phyloP scores from a whole-genome alignment of 2,113 vertebrate species.

The Gymnobelideus leadbeateri region DNA sequence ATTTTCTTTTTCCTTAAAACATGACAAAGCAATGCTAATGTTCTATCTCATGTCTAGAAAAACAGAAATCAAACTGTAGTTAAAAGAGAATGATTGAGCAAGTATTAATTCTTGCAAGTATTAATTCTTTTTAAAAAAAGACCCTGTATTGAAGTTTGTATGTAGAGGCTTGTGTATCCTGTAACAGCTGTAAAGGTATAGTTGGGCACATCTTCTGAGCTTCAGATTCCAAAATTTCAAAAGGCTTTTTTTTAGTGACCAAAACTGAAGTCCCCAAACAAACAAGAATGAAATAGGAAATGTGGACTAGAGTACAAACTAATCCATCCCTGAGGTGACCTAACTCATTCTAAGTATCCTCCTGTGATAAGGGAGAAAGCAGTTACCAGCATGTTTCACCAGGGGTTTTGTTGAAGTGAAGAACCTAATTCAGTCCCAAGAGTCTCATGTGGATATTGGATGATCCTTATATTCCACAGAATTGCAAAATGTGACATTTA shows the following conservation, averaged over 20 bases:
- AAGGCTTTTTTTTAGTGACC: not conserved
- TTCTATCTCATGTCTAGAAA: constrained; percentile 39
- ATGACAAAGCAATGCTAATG: constrained; percentile 20
- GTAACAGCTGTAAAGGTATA: not conserved
- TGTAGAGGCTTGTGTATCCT: not conserved
- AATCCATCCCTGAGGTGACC: not conserved
- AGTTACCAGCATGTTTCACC: not conserved
- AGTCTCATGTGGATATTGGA: constrained; percentile 18
- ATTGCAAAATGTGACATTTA: constrained; percentile 13
- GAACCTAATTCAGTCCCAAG: not conserved
- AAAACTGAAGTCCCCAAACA: constrained; percentile 28
- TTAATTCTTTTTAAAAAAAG: not conserved
- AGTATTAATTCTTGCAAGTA: constrained; percentile 10
- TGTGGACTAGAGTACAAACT: not conserved
- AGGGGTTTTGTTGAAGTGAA: not conserved
- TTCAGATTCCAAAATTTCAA: constrained; percentile 30
- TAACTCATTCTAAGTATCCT: constrained; percentile 7
- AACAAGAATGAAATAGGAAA: constrained; percentile 46
- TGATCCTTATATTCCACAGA: constrained; percentile 38
- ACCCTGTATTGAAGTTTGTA: constrained; percentile 18
- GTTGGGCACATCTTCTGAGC: not conserved
- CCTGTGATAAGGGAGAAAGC: not conserved
- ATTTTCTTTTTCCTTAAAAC: constrained; percentile 47
- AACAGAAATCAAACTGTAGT: constrained; percentile 20
- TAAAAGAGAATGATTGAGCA: not conserved